phyloP scores from a whole-genome alignment of 2,888 invertebrate species.

The Aphodius sticticus region DNA sequence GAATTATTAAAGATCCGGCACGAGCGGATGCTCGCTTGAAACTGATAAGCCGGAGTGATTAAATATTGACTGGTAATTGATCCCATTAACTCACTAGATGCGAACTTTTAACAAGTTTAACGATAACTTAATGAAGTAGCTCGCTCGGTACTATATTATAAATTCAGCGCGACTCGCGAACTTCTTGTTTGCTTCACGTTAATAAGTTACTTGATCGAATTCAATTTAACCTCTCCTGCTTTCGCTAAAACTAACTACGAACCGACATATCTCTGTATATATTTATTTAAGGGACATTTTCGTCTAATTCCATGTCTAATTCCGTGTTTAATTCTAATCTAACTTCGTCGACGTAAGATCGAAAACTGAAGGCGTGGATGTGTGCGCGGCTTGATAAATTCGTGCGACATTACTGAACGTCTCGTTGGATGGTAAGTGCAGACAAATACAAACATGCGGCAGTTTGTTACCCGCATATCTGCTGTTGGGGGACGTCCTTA shows the following conservation, averaged over 20 bases:
- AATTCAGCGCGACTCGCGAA: background rate
- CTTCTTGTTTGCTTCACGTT: background rate
- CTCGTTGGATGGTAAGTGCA: background rate
- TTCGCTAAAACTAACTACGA: too few relatives aligned
- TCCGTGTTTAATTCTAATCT: background rate
- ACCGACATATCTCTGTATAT: background rate
- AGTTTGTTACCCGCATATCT: constrained; percentile 35
- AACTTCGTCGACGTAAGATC: too few relatives aligned
- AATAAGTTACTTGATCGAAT: background rate
- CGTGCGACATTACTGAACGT: background rate
- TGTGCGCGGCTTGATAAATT: background rate
- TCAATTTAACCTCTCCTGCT: background rate
- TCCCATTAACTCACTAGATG: constrained; percentile 4
- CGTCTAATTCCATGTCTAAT: background rate
- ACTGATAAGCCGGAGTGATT: background rate
- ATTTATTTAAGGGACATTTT: background rate
- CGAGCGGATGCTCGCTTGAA: background rate
- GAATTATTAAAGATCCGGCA: background rate
- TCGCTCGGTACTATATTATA: background rate
- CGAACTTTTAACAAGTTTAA: constrained; percentile 4
- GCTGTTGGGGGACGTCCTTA: constrained; percentile 41
- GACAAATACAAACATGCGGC: constrained; percentile 29
- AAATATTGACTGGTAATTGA: constrained; percentile 4
- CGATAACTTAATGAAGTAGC: constrained; percentile 4
- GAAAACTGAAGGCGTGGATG: too few relatives aligned